These are phyloP conservation scores for Lordiphosa stackelbergi DNA, from an alignment of 1,140 invertebrate genomes.

Conservation along the genomic window DNA sequence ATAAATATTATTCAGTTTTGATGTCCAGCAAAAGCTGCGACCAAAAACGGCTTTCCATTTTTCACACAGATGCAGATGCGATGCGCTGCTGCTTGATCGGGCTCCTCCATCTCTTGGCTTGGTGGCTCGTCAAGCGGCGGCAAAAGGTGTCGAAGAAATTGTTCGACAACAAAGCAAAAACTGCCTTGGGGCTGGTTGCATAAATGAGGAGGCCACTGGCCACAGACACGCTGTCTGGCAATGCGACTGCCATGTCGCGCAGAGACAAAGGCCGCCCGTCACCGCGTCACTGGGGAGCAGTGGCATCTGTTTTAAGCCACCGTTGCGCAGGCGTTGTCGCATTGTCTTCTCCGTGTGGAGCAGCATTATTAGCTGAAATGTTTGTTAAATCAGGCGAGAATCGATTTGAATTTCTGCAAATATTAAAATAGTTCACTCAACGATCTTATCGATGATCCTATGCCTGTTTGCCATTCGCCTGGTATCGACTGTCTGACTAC, in stretches of 20 bases:
- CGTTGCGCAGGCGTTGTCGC: constrained; percentile 2
- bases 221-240: constrained; percentile 73
- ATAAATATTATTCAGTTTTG: constrained; percentile 75
- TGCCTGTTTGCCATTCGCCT: constrained; percentile 3
- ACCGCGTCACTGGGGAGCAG: constrained; percentile 34
- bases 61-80: constrained; percentile 63
- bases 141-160: constrained; percentile 75
- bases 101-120: background rate
- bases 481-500: constrained; percentile 26
- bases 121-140: constrained; percentile 35
- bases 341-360: constrained; percentile 48
- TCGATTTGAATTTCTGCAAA: constrained; percentile 63
- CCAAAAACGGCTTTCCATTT: constrained; percentile 73
- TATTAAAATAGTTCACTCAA: constrained; percentile 63
- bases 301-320: constrained; percentile 39
- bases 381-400: constrained; percentile 58
- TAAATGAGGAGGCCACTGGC: constrained; percentile 60
- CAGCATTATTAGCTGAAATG: constrained; percentile 63
- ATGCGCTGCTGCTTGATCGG: constrained; percentile 7
- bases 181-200: constrained; percentile 37
- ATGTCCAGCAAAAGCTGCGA: constrained; percentile 47
- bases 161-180: constrained; percentile 57
- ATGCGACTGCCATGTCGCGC: constrained; percentile 42
- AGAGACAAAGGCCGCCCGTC: constrained; percentile 32
- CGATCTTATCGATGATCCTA: constrained; percentile 11